These are phyloP conservation scores for Microtus montanus DNA, from an alignment of 2,113 vertebrate genomes.

Conservation along the genomic window DNA sequence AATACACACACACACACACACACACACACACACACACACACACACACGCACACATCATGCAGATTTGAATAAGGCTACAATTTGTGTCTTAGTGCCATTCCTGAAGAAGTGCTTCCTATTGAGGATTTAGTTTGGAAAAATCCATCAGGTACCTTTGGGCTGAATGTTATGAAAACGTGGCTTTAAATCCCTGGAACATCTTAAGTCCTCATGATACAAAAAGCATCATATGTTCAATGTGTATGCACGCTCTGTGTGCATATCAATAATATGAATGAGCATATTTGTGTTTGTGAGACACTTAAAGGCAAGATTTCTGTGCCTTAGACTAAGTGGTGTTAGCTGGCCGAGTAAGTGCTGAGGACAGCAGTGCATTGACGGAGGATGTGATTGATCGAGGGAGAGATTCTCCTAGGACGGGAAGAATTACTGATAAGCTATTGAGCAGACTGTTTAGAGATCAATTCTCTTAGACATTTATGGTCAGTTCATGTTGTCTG, in stretches of 20 bases:
- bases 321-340: not conserved
- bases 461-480: conserved; percentile 17
- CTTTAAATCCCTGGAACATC: not conserved
- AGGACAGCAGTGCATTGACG: not conserved
- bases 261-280: not conserved
- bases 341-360: not conserved
- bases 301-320: not conserved
- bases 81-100: not conserved
- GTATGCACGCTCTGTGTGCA: not conserved
- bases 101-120: not conserved
- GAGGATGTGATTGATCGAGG: not conserved
- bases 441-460: not conserved
- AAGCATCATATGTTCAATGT: not conserved
- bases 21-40: too few species aligned
- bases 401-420: not conserved
- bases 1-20: not conserved
- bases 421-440: conserved; percentile 1
- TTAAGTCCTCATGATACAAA: not conserved
- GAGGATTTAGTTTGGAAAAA: not conserved
- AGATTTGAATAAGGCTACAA: not conserved
- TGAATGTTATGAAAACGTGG: not conserved
- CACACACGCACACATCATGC: too few species aligned
- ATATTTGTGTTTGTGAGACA: not conserved
- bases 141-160: not conserved
- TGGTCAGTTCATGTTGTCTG: not conserved